Evolutionary conservation across 2,113 vertebrate species (phyloP).

Genomic region (Deroptyus accipitrinus): DNA sequence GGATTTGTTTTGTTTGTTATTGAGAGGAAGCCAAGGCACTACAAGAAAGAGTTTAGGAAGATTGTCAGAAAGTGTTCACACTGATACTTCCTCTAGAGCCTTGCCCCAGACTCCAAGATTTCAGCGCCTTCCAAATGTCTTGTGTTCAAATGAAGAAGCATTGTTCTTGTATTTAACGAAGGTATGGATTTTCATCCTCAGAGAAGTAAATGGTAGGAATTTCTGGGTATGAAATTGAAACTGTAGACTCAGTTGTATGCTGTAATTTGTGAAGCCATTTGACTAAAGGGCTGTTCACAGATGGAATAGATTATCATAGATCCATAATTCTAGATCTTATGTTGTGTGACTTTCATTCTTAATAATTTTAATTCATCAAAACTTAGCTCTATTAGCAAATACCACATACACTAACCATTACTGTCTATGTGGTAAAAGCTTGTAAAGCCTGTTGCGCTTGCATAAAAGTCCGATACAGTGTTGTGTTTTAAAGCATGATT

Average conservation of each 20-base stretch:
- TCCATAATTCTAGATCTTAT: background rate
- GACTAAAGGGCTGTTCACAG: background rate
- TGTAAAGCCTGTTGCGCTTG: background rate
- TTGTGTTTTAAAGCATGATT: background rate
- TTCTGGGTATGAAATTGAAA: background rate
- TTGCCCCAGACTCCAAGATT: background rate
- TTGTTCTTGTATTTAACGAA: background rate
- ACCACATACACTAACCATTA: background rate
- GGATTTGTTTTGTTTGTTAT: background rate
- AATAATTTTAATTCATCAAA: background rate
- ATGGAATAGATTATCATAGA: background rate
- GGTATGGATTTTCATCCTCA: background rate
- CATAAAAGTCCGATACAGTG: background rate
- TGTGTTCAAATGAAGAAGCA: background rate
- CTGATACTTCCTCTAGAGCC: background rate
- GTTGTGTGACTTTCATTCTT: background rate
- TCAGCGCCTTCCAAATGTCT: background rate
- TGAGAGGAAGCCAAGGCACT: background rate
- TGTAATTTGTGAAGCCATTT: background rate
- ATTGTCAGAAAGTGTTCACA: background rate
- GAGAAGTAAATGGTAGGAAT: background rate
- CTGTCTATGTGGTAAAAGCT: background rate
- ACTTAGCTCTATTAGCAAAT: background rate
- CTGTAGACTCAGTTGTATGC: background rate
- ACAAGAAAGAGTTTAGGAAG: rapidly evolving